Evolutionary conservation across 2,888 invertebrate genomes (phyloP), one percentile per base, ranked within the genome.

Genomic region (Phortica magna): DNA sequence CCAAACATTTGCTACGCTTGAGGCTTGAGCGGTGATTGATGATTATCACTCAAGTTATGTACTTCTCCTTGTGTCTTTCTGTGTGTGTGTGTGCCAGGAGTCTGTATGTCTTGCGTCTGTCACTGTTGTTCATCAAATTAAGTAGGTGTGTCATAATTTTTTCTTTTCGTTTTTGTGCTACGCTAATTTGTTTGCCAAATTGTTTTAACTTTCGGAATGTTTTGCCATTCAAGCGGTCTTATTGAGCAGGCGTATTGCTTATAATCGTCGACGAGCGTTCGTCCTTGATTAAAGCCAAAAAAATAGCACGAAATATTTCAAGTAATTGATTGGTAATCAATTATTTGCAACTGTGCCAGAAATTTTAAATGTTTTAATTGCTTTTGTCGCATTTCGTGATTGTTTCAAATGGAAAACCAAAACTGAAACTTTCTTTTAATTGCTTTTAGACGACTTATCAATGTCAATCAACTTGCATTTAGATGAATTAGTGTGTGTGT

Each of bases 71-170:
- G 14, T 64, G 10, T 2, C 39, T 9, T 12, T 59, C 5, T 53
- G 53, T 12, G 70, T 22, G 53, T 31, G 14, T 53, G 31, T 53
- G 31, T 22, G 17, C 17, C 17, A n/a, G 7, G n/a, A 67, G 41
- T 19, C 4, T 61, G 22, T 48, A 48, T 48, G 2, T 48, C 48
- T 48, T 61, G 59, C 41, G 6, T 41, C 17, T 67, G 42, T 48
- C 48, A 53, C 7, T 65, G 19, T 41, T 57, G 19, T 41, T 57
- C 17, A 83, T 87, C 83, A 87, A 87, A 87, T 87, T 86, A 82
- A 83, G 83, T 84, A 87, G 86, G 86, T 87, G 87, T 87, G 86
- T 85, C 86, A 86, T 85, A 86, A 83, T 70, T 22, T 61, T 80
- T 83, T 81, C 76, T 76, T 41, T 14, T 10, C 42, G 7, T 55